Conservation (phyloP, 2,113 vertebrate genomes). For the Synchiropus splendidus region DNA sequence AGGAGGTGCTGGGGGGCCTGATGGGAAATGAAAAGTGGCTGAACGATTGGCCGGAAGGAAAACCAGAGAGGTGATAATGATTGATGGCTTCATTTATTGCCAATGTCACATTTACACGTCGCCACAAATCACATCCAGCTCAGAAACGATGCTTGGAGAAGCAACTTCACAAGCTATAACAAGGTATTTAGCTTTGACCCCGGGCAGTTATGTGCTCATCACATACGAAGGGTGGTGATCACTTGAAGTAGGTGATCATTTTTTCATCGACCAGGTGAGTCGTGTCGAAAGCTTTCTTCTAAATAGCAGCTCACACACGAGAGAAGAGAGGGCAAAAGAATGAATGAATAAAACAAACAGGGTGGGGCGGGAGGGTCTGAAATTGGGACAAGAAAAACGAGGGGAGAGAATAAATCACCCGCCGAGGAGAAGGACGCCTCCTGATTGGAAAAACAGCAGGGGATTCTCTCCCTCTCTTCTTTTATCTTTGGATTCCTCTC, state of each 20-base stretch:
- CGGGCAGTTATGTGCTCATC: slow-evolving; percentile 19
- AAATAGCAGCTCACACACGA: too few relatives aligned
- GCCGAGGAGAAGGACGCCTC: slow-evolving; percentile 40
- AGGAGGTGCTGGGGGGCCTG: slow-evolving; percentile 19
- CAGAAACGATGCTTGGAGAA: neutral
- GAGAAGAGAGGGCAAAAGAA: slow-evolving; percentile 12
- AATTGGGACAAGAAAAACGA: slow-evolving; percentile 49
- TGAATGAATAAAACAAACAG: slow-evolving; percentile 34
- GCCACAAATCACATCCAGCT: slow-evolving; percentile 8
- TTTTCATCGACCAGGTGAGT: slow-evolving; percentile 17
- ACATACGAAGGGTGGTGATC: slow-evolving; percentile 30
- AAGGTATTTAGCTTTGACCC: slow-evolving; percentile 27
- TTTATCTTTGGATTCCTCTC: slow-evolving; percentile 31
- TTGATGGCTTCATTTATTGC: slow-evolving; percentile 33
- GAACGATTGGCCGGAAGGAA: slow-evolving; percentile 28
- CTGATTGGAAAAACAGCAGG: slow-evolving; percentile 53
- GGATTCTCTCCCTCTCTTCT: slow-evolving; percentile 33
- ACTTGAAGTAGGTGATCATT: slow-evolving; percentile 46
- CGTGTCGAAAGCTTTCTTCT: slow-evolving; percentile 21
- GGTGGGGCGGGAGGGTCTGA: slow-evolving; percentile 10
- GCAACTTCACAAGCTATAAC: slow-evolving; percentile 13
- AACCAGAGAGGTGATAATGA: slow-evolving; percentile 40
- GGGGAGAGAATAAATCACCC: slow-evolving; percentile 48
- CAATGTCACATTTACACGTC: slow-evolving; percentile 2
- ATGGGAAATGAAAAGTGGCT: slow-evolving; percentile 33